Evolutionary conservation across 2,888 invertebrate genomes (phyloP), one percentile per base, ranked within the genome.

Genomic region (Dryococelus australis): DNA sequence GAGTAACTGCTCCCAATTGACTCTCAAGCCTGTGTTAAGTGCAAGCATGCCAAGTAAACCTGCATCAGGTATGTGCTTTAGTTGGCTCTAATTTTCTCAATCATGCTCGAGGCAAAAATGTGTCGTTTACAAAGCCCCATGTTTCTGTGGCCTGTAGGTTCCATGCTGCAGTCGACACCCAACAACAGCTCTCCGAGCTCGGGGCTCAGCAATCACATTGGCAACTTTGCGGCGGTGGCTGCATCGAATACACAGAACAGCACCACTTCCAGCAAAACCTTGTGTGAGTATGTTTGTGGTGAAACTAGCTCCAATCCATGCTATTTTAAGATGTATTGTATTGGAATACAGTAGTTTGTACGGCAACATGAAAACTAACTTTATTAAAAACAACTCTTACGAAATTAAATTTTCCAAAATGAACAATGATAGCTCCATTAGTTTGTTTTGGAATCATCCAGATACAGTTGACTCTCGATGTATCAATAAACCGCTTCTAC

Each of bases 171-270:
- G 87, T 88, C 91, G 90, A 92, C 93, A 91, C 92, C 93, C 90
- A 93, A 92, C 91, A 93, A 93, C 92, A 92, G 93, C 90, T 92
- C 92, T 85, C 92, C 92, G 35, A 92, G 92, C 89, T 92, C 92
- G 90, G 91, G 92, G 89, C 86, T 90, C 90, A 91, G 91, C 89
- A 92, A 91, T 92, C 93, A 90, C 92, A 92, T 91, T 84, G 87
- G 89, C 27, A 89, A 89, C 84, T 89, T 89, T 84, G 89, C 93
- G 93, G 90, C 91, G 91, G 87, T 91, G 92, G 89, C 89, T 89
- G 88, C 91, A 89, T 86, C 90, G 88, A 90, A 88, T 43, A 89
- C 88, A 47, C 90, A 89, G 43, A 86, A 86, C 35, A 88, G 92
- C 90, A 91, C 92, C 91, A 92, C 91, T 90, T 92, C 92, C 90